phyloP scores from a whole-genome alignment of 2,888 invertebrate genomes.

The Diabrotica balteata region DNA sequence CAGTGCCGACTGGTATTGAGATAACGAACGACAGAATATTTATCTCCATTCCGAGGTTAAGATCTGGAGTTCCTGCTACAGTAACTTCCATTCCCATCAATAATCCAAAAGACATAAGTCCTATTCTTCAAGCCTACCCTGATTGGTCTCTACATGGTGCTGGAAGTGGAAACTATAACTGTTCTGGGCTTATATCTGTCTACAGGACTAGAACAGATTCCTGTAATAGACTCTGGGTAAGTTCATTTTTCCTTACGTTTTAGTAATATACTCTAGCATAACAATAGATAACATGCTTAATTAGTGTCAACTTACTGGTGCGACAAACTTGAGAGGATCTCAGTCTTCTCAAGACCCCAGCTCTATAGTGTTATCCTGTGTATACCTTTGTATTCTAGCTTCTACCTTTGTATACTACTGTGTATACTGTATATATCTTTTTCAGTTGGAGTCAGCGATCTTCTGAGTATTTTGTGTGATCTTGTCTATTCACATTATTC shows the following conservation, averaged over 20 bases:
- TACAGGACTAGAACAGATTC: constrained; percentile 78
- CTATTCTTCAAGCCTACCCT: constrained; percentile 59
- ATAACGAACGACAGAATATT: constrained; percentile 76
- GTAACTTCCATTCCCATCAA: constrained; percentile 73
- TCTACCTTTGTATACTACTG: too few relatives aligned
- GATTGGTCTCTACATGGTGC: constrained; percentile 74
- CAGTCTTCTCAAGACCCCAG: too few relatives aligned
- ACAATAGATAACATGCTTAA: too few relatives aligned
- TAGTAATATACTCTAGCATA: not conserved
- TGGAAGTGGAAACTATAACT: constrained; percentile 75
- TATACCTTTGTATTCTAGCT: too few relatives aligned
- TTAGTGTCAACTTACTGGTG: too few relatives aligned
- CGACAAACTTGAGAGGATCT: too few relatives aligned
- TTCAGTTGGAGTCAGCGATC: too few relatives aligned
- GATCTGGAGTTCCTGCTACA: constrained; percentile 79
- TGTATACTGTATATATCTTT: too few relatives aligned
- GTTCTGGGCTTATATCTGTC: constrained; percentile 79
- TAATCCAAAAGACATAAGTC: constrained; percentile 71
- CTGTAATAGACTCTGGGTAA: constrained; percentile 79
- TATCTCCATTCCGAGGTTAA: constrained; percentile 74
- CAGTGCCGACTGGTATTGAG: constrained; percentile 79
- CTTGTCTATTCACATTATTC: too few relatives aligned
- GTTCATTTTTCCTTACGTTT: not conserved
- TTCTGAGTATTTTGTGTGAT: too few relatives aligned
- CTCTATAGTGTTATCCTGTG: too few relatives aligned